phyloP scores from a whole-genome alignment of 2,888 invertebrate species.

The Endomychus coccineus region DNA sequence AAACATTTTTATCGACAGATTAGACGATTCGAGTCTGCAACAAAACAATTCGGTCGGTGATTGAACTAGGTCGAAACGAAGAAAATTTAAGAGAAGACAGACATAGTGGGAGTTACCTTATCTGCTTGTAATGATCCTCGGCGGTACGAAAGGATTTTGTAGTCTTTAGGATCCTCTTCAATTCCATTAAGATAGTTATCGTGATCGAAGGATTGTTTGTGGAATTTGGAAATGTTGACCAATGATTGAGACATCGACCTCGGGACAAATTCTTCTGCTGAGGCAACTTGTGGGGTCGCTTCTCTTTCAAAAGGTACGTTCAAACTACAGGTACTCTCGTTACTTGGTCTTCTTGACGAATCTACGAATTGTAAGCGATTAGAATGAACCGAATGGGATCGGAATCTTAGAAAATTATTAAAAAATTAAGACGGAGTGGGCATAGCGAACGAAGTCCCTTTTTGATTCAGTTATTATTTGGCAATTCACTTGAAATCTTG shows the following conservation, averaged over 20 bases:
- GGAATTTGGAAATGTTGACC: constrained; percentile 29
- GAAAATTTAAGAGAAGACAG: no score
- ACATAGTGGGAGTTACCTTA: no score
- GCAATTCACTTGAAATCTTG: not conserved
- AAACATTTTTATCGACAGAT: not conserved
- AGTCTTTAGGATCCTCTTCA: constrained; percentile 34
- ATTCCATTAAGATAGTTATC: constrained; percentile 34
- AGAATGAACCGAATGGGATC: no score
- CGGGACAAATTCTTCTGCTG: constrained; percentile 11
- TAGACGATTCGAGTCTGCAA: not conserved
- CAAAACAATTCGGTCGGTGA: no score
- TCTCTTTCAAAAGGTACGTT: constrained; percentile 33
- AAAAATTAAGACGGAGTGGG: no score
- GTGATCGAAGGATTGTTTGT: constrained; percentile 24
- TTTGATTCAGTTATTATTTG: no score
- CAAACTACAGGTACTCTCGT: constrained; percentile 36
- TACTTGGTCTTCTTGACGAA: constrained; percentile 36
- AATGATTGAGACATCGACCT: constrained; percentile 32
- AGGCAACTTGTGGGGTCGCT: constrained; percentile 28
- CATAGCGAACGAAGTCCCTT: no score
- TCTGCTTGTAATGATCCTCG: constrained; percentile 37
- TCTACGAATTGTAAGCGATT: no score
- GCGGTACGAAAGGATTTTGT: constrained; percentile 23
- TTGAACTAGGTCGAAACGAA: no score
- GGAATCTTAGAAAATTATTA: no score